These are phyloP conservation scores for Zelostemma sp. DNA, from an alignment of 1,140 invertebrate genomes.

Conservation along the genomic window DNA sequence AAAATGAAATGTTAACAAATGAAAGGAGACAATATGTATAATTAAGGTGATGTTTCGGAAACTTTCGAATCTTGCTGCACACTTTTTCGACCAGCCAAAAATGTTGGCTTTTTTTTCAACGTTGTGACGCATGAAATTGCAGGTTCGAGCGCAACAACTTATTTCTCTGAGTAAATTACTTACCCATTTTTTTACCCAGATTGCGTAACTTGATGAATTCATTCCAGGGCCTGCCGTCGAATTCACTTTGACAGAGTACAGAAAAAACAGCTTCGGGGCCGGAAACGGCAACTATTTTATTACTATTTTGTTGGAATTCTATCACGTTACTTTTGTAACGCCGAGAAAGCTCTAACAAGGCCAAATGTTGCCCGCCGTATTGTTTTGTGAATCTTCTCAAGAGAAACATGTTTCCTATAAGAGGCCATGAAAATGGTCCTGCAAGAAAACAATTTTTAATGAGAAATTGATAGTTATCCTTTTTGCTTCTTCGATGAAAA, in stretches of 20 bases:
- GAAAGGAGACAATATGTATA: too few relatives aligned
- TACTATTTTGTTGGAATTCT: slow-evolving; percentile 76
- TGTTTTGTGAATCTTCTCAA: slow-evolving; percentile 71
- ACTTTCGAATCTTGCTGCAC: too few relatives aligned
- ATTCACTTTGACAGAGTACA: slow-evolving; percentile 76
- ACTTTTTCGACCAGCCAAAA: too few relatives aligned
- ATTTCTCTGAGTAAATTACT: slow-evolving; percentile 8
- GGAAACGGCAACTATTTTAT: slow-evolving; percentile 74
- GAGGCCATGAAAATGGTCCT: slow-evolving; percentile 80
- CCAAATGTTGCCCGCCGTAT: slow-evolving; percentile 75
- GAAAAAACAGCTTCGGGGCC: slow-evolving; percentile 73
- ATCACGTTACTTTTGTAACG: slow-evolving; percentile 76
- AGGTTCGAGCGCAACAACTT: background rate
- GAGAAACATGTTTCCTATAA: slow-evolving; percentile 75
- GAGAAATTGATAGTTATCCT: too few relatives aligned
- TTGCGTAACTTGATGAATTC: slow-evolving; percentile 79
- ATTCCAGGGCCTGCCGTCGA: slow-evolving; percentile 79
- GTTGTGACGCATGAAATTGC: background rate
- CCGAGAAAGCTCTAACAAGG: slow-evolving; percentile 72
- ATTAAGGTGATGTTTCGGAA: too few relatives aligned
- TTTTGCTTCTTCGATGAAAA: too few relatives aligned
- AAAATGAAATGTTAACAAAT: too few relatives aligned
- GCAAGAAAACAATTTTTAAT: too few relatives aligned
- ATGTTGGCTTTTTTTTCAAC: too few relatives aligned
- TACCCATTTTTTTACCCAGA: slow-evolving; percentile 77